These are phyloP conservation scores for Fissipunctia ypsillon DNA, from an alignment of 2,888 invertebrate species.

Conservation along the genomic window DNA sequence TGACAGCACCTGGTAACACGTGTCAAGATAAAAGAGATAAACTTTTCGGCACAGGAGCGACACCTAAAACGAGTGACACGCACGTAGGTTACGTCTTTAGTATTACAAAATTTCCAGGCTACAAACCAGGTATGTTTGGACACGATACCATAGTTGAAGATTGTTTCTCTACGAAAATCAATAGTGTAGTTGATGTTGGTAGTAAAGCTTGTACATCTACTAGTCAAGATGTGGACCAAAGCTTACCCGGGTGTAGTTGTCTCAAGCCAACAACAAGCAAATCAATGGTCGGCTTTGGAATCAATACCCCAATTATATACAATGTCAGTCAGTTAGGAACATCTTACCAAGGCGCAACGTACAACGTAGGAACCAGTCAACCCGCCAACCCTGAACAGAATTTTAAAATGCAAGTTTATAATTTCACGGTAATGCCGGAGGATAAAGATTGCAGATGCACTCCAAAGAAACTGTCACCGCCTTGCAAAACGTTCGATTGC, in stretches of 20 bases:
- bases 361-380: constrained; percentile 12
- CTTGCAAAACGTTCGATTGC: constrained; percentile 85
- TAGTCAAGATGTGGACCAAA: constrained; percentile 40
- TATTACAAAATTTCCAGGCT: constrained; percentile 73
- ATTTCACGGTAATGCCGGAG: constrained; percentile 76
- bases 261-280: constrained; percentile 56
- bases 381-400: background rate
- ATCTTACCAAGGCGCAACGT: background rate
- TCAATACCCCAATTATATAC: constrained; percentile 52
- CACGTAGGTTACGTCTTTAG: constrained; percentile 77
- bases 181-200: constrained; percentile 46
- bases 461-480: constrained; percentile 82
- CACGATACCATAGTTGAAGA: constrained; percentile 75
- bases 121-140: constrained; percentile 73
- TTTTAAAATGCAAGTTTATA: constrained; percentile 67
- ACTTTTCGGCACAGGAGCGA: constrained; percentile 73
- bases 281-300: constrained; percentile 61
- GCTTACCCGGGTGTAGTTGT: constrained; percentile 68
- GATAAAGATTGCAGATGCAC: constrained; percentile 85
- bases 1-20: constrained; percentile 74
- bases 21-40: constrained; percentile 79
- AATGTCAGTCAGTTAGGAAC: constrained; percentile 4
- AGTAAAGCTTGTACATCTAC: constrained; percentile 30
- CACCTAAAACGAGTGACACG: constrained; percentile 70
- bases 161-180: constrained; percentile 61